Evolutionary conservation across 1,140 invertebrate genomes (phyloP), one percentile per base, ranked within the genome.

Genomic region (Latrodectus geometricus): DNA sequence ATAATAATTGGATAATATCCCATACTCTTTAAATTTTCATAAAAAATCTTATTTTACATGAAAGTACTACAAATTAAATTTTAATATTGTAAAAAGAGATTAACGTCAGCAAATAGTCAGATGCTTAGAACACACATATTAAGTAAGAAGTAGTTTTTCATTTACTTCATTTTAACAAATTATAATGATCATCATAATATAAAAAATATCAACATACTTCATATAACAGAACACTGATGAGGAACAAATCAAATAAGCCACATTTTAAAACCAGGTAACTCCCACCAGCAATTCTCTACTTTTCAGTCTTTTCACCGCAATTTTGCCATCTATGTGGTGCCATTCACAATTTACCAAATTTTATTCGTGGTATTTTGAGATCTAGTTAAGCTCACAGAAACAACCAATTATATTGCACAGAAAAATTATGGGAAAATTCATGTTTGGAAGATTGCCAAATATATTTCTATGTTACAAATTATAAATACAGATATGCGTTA

Each of bases 211-310:
- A 74, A 49, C 21, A 72, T 83, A 83, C 80, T 52, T 75, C 35
- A 76, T 76, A 84, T 61, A 76, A 84, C 72, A 73, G 49, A 76
- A 49, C 15, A n/a, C 54, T 14, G 17, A 17, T 17, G 5, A 4
- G 49, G 20, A 69, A 61, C 48, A 84, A 68, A 73, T 84, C 82
- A 84, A 84, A 84, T 76, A 76, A 61, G 54, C 82, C 82, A 84
- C 82, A 84, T 84, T 84, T 84, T 84, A 66, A 84, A 8, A 50
- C 14, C 48, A 56, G 82, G 82, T 84, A 76, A 66, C 82, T 73
- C 69, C 82, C 82, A 72, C 69, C 73, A 84, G 23, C 49, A 68
- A 82, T 76, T 65, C 49, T n/a, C 73, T 84, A 72, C 65, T 61
- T 76, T 61, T 84, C 74, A n/a, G 75, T 54, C 65, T 61, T 76